Evolutionary conservation across 2,888 invertebrate genomes (phyloP).

Genomic region (Gymnoscelis rufifasciata): DNA sequence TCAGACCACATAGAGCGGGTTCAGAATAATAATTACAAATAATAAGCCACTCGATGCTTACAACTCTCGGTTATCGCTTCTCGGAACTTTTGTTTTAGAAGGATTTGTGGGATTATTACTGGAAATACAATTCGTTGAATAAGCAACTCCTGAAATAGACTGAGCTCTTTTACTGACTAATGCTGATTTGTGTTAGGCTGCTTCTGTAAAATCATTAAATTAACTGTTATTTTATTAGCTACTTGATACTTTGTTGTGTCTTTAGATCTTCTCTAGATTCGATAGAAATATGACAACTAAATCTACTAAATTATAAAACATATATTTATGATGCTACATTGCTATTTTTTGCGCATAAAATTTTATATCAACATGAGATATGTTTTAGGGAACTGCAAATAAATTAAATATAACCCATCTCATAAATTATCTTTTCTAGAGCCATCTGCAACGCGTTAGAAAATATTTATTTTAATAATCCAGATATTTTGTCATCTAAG

Average conservation of each 20-base stretch:
- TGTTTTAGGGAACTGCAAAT: too few relatives aligned
- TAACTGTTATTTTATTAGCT: too few relatives aligned
- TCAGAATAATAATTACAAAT: constrained; percentile 53
- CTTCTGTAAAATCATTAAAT: not conserved
- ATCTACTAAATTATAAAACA: too few relatives aligned
- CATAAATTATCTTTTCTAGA: too few relatives aligned
- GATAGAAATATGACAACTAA: too few relatives aligned
- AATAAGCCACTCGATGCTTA: not conserved
- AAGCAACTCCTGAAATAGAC: constrained; percentile 6
- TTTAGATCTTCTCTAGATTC: too few relatives aligned
- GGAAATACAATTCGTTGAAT: constrained; percentile 1
- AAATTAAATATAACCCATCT: too few relatives aligned
- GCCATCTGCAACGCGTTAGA: too few relatives aligned
- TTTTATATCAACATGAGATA: too few relatives aligned
- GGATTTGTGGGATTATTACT: constrained; percentile 9
- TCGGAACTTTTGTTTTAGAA: constrained; percentile 22
- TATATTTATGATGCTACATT: too few relatives aligned
- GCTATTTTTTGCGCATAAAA: too few relatives aligned
- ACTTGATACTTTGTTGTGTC: too few relatives aligned
- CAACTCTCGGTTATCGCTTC: constrained; percentile 20
- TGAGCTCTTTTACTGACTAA: constrained; percentile 1
- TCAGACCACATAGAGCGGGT: constrained; percentile 50
- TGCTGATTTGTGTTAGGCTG: constrained; percentile 1
- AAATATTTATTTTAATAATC: constrained; percentile 8
- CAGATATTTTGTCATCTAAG: constrained; percentile 15